A percentile compares a stretch with the other conserved stretches of the same genome.
These are phyloP conservation scores for Acrobasis repandana DNA, from an alignment of 2,888 invertebrate species.

Conservation along the genomic window DNA sequence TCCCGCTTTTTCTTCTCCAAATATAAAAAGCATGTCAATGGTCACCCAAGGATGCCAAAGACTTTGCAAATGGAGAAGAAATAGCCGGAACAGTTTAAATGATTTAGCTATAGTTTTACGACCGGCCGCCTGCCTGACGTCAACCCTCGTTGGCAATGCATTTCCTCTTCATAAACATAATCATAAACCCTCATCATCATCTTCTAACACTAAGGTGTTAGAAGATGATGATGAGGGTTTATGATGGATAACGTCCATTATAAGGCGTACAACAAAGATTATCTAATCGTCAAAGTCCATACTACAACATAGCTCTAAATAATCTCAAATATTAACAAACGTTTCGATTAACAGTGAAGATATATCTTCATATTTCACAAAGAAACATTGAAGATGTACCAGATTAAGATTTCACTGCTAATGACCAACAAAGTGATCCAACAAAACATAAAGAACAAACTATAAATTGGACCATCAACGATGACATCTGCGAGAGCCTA, in stretches of 20 bases:
- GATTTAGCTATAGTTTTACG: too few species aligned
- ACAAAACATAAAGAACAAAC: conserved; percentile 50
- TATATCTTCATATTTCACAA: conserved; percentile 17
- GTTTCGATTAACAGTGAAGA: conserved; percentile 6
- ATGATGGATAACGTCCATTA: background rate
- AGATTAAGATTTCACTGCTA: conserved; percentile 53
- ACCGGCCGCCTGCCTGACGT: too few species aligned
- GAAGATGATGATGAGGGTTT: background rate
- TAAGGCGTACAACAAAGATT: background rate
- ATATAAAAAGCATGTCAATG: too few species aligned
- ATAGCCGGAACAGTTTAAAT: too few species aligned
- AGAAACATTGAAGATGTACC: conserved; percentile 33
- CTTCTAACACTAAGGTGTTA: background rate
- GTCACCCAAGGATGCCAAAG: too few species aligned
- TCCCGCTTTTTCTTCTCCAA: too few species aligned
- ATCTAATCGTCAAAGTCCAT: background rate
- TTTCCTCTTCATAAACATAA: too few species aligned
- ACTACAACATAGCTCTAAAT: background rate
- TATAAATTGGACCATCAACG: conserved; percentile 64
- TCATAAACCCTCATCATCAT: too few species aligned
- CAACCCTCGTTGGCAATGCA: too few species aligned
- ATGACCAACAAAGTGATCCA: conserved; percentile 46
- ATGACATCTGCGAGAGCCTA: conserved; percentile 44
- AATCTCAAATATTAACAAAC: conserved; percentile 8
- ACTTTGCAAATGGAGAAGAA: too few species aligned